Conservation (phyloP, 2,888 invertebrate species). For the Acanthacorydalis orientalis region DNA sequence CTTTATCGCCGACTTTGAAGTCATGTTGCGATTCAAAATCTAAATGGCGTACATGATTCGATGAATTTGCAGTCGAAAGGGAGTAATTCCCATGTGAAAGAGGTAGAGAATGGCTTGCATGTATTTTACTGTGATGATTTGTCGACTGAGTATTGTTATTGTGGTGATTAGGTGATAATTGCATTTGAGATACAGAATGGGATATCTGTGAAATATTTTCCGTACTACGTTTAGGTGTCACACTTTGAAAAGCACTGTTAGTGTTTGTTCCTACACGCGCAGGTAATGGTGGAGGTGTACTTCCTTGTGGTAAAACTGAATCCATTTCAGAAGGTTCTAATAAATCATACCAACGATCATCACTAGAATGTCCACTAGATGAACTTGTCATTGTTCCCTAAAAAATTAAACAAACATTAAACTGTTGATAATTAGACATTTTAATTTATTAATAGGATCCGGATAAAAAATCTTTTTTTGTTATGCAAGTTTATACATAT, state of each 20-base stretch:
- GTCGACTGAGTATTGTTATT: conserved; percentile 16
- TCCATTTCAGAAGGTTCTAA: conserved; percentile 29
- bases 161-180: conserved; percentile 14
- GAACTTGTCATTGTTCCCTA: conserved; percentile 43
- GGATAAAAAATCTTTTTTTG: too few relatives aligned
- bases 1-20: conserved; percentile 21
- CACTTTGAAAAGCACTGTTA: conserved; percentile 15
- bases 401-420: conserved; percentile 16
- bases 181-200: conserved; percentile 19
- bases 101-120: conserved; percentile 27
- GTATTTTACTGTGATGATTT: conserved; percentile 24
- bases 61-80: conserved; percentile 24
- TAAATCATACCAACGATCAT: conserved; percentile 46
- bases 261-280: conserved; percentile 18
- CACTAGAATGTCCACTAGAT: conserved; percentile 43
- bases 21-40: conserved; percentile 14
- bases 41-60: conserved; percentile 22
- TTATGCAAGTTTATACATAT: too few relatives aligned
- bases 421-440: background rate
- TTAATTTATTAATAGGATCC: too few relatives aligned
- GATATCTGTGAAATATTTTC: conserved; percentile 6
- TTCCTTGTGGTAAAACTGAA: conserved; percentile 17
- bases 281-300: conserved; percentile 36
- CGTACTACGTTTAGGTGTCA: conserved; percentile 12
- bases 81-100: conserved; percentile 25